A percentile compares a stretch with the other conserved stretches of the same genome.
phyloP scores from a whole-genome alignment of 2,113 vertebrate species.

The Pithys albifrons region DNA sequence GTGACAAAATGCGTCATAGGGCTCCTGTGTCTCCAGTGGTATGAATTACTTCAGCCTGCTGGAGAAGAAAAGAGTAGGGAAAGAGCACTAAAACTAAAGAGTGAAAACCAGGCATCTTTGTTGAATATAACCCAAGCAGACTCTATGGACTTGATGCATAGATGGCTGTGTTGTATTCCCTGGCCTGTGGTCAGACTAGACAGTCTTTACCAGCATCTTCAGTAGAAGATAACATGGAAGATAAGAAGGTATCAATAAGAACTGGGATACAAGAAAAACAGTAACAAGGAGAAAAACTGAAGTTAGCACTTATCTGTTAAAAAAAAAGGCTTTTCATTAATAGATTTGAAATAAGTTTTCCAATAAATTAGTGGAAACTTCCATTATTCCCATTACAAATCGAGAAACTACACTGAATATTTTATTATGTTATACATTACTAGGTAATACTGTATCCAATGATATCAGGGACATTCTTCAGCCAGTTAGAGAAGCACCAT shows the following conservation, averaged over 20 bases:
- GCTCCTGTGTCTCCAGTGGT: not conserved
- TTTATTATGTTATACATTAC: not conserved
- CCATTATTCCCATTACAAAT: not conserved
- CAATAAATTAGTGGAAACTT: not conserved
- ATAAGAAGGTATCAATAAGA: not conserved
- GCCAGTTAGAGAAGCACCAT: not conserved
- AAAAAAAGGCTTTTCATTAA: not conserved
- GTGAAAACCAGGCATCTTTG: not conserved
- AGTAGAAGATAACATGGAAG: not conserved
- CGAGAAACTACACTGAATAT: not conserved
- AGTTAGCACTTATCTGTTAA: not conserved
- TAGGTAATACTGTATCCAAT: not conserved
- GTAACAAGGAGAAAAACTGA: not conserved
- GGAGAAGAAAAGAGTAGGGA: constrained; percentile 5
- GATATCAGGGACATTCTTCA: not conserved
- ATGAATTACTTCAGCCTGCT: constrained; percentile 30
- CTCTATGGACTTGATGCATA: not conserved
- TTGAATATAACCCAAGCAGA: not conserved
- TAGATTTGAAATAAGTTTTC: not conserved
- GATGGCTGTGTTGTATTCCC: not conserved
- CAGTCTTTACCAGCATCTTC: not conserved
- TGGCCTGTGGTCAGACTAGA: not conserved
- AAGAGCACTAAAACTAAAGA: not conserved
- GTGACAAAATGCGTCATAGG: not conserved
- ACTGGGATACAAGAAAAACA: not conserved